Evolutionary conservation across 1,140 invertebrate genomes (phyloP), one percentile per base, ranked within the genome.

Genomic region (Trichomalopsis sarcophagae): DNA sequence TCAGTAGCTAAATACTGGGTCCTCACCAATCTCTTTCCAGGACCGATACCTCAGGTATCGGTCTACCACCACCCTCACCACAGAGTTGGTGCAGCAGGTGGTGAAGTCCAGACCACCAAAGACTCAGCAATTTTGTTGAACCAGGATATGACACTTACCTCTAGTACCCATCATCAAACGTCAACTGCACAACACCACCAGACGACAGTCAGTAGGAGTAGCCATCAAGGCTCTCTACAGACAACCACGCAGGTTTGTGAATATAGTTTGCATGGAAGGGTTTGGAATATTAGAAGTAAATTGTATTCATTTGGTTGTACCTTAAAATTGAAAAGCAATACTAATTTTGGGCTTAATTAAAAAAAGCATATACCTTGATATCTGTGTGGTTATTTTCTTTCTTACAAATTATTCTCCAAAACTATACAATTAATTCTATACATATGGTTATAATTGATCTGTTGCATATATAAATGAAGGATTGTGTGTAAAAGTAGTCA

Each of bases 1-100:
- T 93, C 92, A 89, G 92, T 94, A 91, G 93, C 93, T 90, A 94
- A 94, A 87, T 94, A 94, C 91, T 94, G 92, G 93, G 93, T 94
- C 87, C 91, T 94, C 76, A 94, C 93, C 83, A 94, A 94, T 91
- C 90, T 94, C 27, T 94, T 94, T 91, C 94, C 93, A 84, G 93
- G 93, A 81, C 93, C 92, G 86, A 90, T 94, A 90, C 93, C 93
- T 86, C 94, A 94, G 91, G 94, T 94, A 86, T 93, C 92, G 69
- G 92, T 92, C 69, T 92, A 92, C 86, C 92, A 92, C 85, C 91
- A 92, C 89, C 89, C 91, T 85, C 92, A 91, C 86, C 91, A 92
- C 84, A 92, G 91, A 21, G 44, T 21, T 47, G 84, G 83, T 78
- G 68, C 73, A 74, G 85, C 69, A 14, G 27, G 36, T 77, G 44